phyloP scores from a whole-genome alignment of 53 echinoderm and acorn worm species.

The Paracentrotus lividus region DNA sequence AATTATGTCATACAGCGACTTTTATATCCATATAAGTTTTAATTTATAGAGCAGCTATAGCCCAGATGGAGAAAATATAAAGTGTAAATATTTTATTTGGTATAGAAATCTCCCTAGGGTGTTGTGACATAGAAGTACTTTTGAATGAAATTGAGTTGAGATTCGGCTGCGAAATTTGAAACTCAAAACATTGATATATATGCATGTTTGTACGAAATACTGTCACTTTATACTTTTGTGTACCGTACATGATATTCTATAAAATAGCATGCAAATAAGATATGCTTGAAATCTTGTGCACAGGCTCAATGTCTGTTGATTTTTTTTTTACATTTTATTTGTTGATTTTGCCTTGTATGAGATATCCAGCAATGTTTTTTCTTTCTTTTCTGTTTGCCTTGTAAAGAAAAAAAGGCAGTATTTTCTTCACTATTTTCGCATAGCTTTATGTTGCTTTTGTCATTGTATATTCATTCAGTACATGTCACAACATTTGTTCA shows the following conservation, averaged over 20 bases:
- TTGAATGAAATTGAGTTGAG: neutral
- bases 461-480: neutral
- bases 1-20: constrained; percentile 26
- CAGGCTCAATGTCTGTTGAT: neutral
- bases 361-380: neutral
- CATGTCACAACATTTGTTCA: neutral
- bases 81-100: constrained; percentile 31
- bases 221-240: neutral
- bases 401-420: neutral
- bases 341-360: neutral
- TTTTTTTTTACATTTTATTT: neutral
- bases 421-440: neutral
- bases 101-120: neutral
- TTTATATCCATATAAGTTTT: constrained; percentile 2
- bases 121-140: neutral
- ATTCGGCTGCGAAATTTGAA: neutral
- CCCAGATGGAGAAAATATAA: neutral
- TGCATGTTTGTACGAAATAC: neutral
- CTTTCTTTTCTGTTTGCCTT: neutral
- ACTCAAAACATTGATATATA: neutral
- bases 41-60: constrained; percentile 5
- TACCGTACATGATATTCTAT: neutral
- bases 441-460: neutral
- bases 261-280: neutral
- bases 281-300: neutral